These are phyloP conservation scores for Vidua macroura DNA, from an alignment of 2,113 vertebrate genomes.

Conservation along the genomic window DNA sequence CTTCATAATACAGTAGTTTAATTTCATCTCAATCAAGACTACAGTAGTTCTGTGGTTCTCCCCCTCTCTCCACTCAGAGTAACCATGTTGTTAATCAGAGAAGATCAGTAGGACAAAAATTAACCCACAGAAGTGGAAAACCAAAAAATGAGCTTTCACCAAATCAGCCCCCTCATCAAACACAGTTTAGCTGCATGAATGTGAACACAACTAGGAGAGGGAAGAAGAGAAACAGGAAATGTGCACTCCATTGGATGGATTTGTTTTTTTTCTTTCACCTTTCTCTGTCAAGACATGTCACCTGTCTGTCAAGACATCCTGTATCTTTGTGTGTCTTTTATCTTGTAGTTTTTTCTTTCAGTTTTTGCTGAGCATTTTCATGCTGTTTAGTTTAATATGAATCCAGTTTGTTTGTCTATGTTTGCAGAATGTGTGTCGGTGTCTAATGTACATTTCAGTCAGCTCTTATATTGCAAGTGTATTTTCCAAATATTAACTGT, in stretches of 20 bases:
- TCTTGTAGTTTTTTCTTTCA: neutral
- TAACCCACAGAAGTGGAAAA: neutral
- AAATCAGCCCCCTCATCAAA: neutral
- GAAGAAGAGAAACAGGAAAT: neutral
- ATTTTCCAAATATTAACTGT: neutral
- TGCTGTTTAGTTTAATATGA: neutral
- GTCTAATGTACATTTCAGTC: neutral
- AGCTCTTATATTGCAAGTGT: neutral
- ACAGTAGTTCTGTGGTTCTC: neutral
- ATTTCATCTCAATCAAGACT: neutral
- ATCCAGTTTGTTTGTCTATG: neutral
- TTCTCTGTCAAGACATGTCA: neutral
- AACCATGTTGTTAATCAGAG: neutral
- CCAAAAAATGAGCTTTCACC: neutral
- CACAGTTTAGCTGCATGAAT: neutral
- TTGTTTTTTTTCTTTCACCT: neutral
- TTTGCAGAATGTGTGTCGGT: neutral
- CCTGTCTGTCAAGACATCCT: neutral
- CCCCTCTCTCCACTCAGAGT: fast-evolving
- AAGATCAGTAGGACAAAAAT: neutral
- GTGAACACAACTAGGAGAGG: neutral
- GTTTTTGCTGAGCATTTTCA: neutral
- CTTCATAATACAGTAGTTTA: neutral
- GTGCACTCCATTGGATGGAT: too few relatives aligned
- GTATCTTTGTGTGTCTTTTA: neutral